Percentiles rank a stretch among this genome's conserved stretches.
Evolutionary conservation across 2,113 vertebrate species (phyloP).

Genomic region (Accipiter virgatus): DNA sequence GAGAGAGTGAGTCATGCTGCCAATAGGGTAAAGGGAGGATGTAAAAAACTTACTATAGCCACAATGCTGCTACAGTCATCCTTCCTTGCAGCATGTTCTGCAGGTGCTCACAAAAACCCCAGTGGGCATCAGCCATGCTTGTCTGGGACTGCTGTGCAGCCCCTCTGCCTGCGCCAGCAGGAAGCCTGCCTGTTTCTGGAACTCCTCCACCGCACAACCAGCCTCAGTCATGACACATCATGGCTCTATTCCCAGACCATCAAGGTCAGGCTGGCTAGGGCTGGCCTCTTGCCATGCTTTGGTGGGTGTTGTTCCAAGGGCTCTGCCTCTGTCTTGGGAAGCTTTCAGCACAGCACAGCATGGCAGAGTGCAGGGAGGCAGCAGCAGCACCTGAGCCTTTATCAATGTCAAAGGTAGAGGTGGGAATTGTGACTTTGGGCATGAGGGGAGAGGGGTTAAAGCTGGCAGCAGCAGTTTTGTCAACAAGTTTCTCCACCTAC

Average conservation of each 20-base stretch:
- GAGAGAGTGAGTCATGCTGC: not conserved
- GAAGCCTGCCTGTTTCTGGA: slow-evolving; percentile 12
- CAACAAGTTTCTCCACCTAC: not conserved
- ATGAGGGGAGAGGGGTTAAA: not conserved
- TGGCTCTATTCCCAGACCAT: slow-evolving; percentile 56
- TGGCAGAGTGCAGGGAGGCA: not conserved
- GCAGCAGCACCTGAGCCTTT: not conserved
- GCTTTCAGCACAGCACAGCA: not conserved
- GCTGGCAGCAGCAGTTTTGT: not conserved
- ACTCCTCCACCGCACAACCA: not conserved
- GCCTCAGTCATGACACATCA: slow-evolving; percentile 1
- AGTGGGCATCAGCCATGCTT: not conserved
- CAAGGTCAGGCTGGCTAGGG: slow-evolving; percentile 52
- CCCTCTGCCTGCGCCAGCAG: not conserved
- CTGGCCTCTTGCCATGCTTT: slow-evolving; percentile 20
- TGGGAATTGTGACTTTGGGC: not conserved
- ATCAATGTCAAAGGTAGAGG: not conserved
- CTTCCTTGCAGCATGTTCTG: not conserved
- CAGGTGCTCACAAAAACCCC: not conserved
- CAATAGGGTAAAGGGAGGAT: not conserved
- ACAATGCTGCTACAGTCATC: not conserved
- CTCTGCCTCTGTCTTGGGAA: slow-evolving; percentile 1
- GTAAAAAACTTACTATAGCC: not conserved
- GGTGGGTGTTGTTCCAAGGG: slow-evolving; percentile 43
- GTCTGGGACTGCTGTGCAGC: not conserved